Evolutionary conservation across 2,888 invertebrate species (phyloP).

Genomic region (Melanotus villosus): DNA sequence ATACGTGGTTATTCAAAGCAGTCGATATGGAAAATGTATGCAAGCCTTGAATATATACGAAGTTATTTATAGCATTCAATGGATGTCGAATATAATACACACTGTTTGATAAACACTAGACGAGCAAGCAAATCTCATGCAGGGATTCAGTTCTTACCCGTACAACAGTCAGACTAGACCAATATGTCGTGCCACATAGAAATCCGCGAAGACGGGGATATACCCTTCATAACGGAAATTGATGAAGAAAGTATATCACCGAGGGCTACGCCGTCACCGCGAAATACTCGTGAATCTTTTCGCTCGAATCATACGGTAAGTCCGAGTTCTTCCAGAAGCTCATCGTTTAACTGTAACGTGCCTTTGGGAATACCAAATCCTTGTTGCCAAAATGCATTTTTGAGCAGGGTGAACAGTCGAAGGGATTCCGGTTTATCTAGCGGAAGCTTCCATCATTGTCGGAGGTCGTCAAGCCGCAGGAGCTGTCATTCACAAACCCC

Average conservation of each 20-base stretch:
- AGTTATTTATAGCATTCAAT: slow-evolving; percentile 40
- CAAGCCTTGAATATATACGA: slow-evolving; percentile 27
- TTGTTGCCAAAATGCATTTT: slow-evolving; percentile 8
- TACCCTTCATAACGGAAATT: slow-evolving; percentile 27
- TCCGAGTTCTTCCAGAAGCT: slow-evolving; percentile 24
- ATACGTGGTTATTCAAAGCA: slow-evolving; percentile 12
- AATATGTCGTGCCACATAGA: slow-evolving; percentile 29
- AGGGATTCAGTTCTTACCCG: slow-evolving; percentile 27
- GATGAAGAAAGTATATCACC: slow-evolving; percentile 7
- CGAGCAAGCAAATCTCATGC: slow-evolving; percentile 22
- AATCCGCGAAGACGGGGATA: slow-evolving; percentile 28
- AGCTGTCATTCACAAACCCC: slow-evolving; percentile 24
- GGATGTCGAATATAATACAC: slow-evolving; percentile 36
- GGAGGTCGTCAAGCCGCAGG: slow-evolving; percentile 22
- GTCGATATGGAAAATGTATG: slow-evolving; percentile 31
- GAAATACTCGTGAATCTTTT: slow-evolving; percentile 13
- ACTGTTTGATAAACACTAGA: slow-evolving; percentile 33
- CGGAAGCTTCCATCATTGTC: slow-evolving; percentile 6
- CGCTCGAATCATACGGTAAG: slow-evolving; percentile 17
- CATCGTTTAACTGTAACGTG: slow-evolving; percentile 22
- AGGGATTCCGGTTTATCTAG: slow-evolving; percentile 24
- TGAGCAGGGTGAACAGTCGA: slow-evolving; percentile 12
- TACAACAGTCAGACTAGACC: background rate
- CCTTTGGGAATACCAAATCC: background rate
- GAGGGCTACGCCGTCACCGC: slow-evolving; percentile 14